phyloP scores from a whole-genome alignment of 2,113 vertebrate genomes.

The Tetrao urogallus region DNA sequence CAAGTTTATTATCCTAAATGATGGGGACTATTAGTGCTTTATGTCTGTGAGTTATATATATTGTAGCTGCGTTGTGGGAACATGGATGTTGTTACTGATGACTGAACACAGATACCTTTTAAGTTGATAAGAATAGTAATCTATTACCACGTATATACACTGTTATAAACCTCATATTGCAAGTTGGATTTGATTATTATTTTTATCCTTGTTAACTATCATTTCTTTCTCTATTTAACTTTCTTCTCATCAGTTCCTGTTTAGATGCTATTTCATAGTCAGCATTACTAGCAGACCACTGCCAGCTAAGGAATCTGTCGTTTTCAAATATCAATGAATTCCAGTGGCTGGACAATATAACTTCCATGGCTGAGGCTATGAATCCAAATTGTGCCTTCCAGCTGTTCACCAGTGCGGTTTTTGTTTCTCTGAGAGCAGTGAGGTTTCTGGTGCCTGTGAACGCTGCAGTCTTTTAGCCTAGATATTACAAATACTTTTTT shows the following conservation, averaged over 20 bases:
- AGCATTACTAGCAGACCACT: background rate
- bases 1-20: background rate
- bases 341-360: background rate
- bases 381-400: background rate
- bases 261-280: background rate
- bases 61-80: background rate
- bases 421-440: background rate
- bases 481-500: background rate
- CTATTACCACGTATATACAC: background rate
- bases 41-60: background rate
- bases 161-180: background rate
- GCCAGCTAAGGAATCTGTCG: background rate
- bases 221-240: background rate
- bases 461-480: background rate
- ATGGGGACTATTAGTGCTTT: background rate
- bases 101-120: background rate
- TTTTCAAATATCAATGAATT: background rate
- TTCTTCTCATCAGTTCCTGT: background rate
- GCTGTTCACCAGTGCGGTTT: background rate
- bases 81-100: background rate
- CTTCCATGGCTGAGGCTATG: background rate
- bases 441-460: background rate
- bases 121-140: background rate
- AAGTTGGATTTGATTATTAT: background rate
- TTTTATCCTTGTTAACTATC: background rate